Conservation (phyloP, 2,888 invertebrate genomes). For the Polyommatus icarus region DNA sequence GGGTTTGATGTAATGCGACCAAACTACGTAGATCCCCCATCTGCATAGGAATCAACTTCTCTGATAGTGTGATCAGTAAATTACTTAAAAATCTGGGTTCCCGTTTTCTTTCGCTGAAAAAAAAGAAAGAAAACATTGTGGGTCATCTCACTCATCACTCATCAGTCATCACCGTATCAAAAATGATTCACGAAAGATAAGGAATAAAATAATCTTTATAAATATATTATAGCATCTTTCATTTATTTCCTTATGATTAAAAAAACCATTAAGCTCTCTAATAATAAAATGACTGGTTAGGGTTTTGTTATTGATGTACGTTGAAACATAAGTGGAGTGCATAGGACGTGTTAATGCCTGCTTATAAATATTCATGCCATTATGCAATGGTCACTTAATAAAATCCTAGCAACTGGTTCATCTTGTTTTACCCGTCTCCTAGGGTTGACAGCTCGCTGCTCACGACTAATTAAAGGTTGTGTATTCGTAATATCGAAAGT, state of each 20-base stretch:
- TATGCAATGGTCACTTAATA: constrained; percentile 68
- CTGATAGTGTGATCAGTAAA: no score
- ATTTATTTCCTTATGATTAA: background rate
- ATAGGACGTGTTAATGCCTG: constrained; percentile 25
- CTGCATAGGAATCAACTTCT: no score
- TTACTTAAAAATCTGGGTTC: no score
- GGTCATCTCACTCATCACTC: no score
- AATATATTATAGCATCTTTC: no score
- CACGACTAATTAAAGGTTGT: constrained; percentile 28
- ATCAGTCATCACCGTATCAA: background rate
- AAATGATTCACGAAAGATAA: background rate
- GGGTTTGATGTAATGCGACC: no score
- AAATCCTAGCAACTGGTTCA: constrained; percentile 72
- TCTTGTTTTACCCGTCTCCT: constrained; percentile 47
- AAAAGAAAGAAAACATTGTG: no score
- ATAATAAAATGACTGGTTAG: background rate
- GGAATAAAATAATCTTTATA: background rate
- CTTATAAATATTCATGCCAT: constrained; percentile 44
- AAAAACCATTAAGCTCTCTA: background rate
- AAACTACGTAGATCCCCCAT: no score
- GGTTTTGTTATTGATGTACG: constrained; percentile 5
- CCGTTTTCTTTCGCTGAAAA: no score
- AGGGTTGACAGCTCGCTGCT: constrained; percentile 29
- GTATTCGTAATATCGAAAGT: background rate
- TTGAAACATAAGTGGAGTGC: constrained; percentile 16